Base-by-base conservation (phyloP, 2,888 invertebrate species). In the Camponotus fellah region DNA sequence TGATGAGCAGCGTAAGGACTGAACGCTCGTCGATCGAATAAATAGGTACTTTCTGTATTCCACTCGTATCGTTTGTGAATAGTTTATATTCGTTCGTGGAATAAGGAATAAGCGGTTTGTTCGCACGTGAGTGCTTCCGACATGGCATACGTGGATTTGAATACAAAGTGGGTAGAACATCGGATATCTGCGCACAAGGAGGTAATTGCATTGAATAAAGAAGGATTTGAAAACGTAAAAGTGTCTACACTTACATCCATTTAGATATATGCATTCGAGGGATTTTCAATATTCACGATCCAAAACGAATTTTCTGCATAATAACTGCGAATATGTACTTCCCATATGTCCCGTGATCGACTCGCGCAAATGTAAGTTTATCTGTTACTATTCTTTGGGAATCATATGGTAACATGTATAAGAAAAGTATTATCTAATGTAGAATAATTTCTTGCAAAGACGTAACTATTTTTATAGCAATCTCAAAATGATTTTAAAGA, bases 31-130 rank as follows among this genome's bases (percentile, higher is more conserved):
- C 65, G 71, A 86, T 85, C 82, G 79, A 86, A 84, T 89, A 87
- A 89, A 83, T 86, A 88, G 82, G 82, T 77, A 82, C 82, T 91
- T 86, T 87, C 87, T 86, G 85, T 85, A 89, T 90, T 86, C 87
- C 77, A 34, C n/a, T 64, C 77, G 85, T 84, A 85, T 71, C 83
- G 85, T 83, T 84, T 81, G 77, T 85, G 87, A 90, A 89, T 91
- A 87, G 89, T 90, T 90, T 91, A 91, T 85, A 88, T 83, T 86
- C 87, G 85, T 81, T 71, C 26, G 75, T 62, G 84, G 90, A 90
- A 89, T 90, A 90, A 90, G 89, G 83, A 89, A 87, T 90, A 90
- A 90, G 88, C 90, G 87, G 91, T 92, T 91, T 88, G 91, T 90
- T 91, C 89, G 87, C 90, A 84, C 89, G 88, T 86, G 92, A 91